Evolutionary conservation across 2,113 vertebrate species (phyloP), one percentile per base, ranked within the genome.

Genomic region (Fregata magnificens): DNA sequence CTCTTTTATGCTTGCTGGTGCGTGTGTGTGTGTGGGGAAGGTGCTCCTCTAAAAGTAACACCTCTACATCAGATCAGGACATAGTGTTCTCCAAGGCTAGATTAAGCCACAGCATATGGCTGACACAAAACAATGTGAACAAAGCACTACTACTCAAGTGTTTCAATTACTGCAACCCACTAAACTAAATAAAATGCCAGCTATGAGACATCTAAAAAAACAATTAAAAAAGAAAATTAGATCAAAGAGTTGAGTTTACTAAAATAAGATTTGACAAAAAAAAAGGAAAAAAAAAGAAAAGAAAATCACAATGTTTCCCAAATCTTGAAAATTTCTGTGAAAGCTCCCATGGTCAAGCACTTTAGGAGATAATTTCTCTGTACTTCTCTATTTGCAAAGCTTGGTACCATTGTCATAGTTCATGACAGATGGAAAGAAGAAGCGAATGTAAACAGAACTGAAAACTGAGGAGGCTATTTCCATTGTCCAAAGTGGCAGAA

Each of bases 181-280:
- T 85, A 77, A 82, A 78, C 38, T 45, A 79, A 88, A 87, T 58
- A 62, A 71, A 92, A 92, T 66, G 16, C 3, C 58, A 94, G 31
- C n/a, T 38, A 32, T 82, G 18, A 92, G 15, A 24, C 7, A 77
- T 2, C 11, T 73, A 53, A 84, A 72, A 47, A 77, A 45, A 56
- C 45, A 55, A 36, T 44, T 29, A 26, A 19, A 7, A 32, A 47
- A 34, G 18, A 25, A 71, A 77, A 70, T 31, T 40, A 53, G 36
- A 72, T 63, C 10, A 52, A 61, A 65, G 6, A 50, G 11, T 44
- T 63, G 36, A 89, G 28, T 85, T 78, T 71, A 55, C 13, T 52
- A 40, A 49, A 86, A 31, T 1, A 40, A 36, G 24, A 50, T 47
- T 70, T 44, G 13, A 36, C 25, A 9, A 29, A 56, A 73, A 40